These are phyloP conservation scores for Nerophis ophidion DNA, from an alignment of 2,113 vertebrate genomes.

Conservation along the genomic window DNA sequence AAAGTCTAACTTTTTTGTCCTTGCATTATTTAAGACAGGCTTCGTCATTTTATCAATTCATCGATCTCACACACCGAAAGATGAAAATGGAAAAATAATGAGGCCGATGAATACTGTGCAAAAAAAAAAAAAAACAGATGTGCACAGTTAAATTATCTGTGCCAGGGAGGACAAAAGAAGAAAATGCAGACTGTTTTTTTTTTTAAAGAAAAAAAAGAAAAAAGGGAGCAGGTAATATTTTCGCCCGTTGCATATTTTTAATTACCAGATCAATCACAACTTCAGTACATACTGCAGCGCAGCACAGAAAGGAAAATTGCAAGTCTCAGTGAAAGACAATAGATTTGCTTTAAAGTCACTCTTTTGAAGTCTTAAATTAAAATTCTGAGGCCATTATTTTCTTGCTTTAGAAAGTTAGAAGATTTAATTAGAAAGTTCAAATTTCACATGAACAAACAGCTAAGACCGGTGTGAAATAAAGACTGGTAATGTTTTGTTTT, in stretches of 20 bases:
- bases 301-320: constrained; percentile 72
- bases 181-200: constrained; percentile 76
- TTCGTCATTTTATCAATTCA: constrained; percentile 81
- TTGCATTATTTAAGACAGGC: constrained; percentile 80
- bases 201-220: constrained; percentile 68
- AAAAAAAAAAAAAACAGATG: constrained; percentile 75
- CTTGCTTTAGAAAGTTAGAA: constrained; percentile 73
- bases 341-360: constrained; percentile 79
- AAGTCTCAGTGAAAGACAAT: constrained; percentile 81
- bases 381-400: constrained; percentile 75
- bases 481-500: constrained; percentile 43
- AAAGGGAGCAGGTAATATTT: constrained; percentile 75
- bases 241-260: constrained; percentile 79
- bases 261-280: constrained; percentile 84
- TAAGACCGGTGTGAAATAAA: constrained; percentile 59
- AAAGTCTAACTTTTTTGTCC: constrained; percentile 71
- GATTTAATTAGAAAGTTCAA: constrained; percentile 80
- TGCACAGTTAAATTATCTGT: constrained; percentile 79
- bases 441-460: constrained; percentile 67
- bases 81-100: constrained; percentile 84
- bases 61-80: constrained; percentile 78
- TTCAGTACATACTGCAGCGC: constrained; percentile 59
- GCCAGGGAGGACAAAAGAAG: constrained; percentile 56
- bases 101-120: constrained; percentile 72
- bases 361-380: constrained; percentile 83